phyloP scores from a whole-genome alignment of 2,888 invertebrate genomes.

The Netelia melanura region DNA sequence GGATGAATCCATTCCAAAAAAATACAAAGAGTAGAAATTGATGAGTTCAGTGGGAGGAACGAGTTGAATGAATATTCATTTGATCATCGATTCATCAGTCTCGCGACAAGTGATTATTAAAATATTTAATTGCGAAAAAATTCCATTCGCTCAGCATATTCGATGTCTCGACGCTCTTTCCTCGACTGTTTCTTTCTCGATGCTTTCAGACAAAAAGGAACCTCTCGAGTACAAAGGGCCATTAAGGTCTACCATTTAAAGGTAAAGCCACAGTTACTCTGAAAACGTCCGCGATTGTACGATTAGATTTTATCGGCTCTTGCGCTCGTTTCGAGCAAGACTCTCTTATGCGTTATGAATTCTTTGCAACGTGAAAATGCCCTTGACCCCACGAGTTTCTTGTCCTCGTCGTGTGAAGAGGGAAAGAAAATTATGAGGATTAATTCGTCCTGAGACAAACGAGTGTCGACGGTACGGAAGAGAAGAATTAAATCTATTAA shows the following conservation, averaged over 20 bases:
- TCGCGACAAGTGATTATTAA: conserved; percentile 6
- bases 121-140: conserved; percentile 24
- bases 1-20: too few relatives aligned
- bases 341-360: conserved; percentile 16
- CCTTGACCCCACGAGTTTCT: conserved; percentile 46
- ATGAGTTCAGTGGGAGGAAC: neutral
- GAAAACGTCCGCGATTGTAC: conserved; percentile 47
- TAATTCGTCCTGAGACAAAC: conserved; percentile 5
- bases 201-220: conserved; percentile 8
- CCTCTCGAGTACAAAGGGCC: conserved; percentile 23
- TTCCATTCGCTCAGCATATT: conserved; percentile 7
- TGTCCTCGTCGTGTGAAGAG: conserved; percentile 7
- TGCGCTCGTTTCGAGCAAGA: conserved; percentile 29
- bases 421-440: conserved; percentile 35
- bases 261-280: conserved; percentile 21
- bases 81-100: too few relatives aligned
- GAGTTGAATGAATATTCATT: neutral
- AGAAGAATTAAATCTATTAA: neutral
- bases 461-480: neutral
- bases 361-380: neutral
- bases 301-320: conserved; percentile 57
- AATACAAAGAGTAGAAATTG: too few relatives aligned
- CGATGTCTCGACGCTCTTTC: neutral
- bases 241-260: conserved; percentile 14
- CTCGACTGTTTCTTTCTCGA: neutral